Conservation (phyloP, 2,888 invertebrate species). For the Drosophila koepferae region DNA sequence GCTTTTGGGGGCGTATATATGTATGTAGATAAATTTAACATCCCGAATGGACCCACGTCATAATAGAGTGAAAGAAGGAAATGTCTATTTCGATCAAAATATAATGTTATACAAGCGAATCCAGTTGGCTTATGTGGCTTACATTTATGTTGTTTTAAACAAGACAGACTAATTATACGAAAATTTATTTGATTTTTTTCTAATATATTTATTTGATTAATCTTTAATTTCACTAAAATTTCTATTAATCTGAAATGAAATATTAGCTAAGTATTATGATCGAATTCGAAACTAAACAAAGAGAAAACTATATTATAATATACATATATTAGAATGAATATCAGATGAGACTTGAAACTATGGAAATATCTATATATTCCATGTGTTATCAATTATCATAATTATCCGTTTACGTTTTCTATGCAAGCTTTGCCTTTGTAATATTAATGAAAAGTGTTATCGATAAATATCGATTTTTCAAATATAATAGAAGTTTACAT, state of each 20-base stretch:
- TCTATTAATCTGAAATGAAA: background rate
- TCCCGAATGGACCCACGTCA: constrained; percentile 10
- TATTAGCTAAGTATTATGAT: too few species aligned
- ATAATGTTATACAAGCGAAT: background rate
- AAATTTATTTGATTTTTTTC: background rate
- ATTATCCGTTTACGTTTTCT: too few species aligned
- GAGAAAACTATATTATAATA: too few species aligned
- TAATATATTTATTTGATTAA: background rate
- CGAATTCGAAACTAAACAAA: too few species aligned
- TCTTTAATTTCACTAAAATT: background rate
- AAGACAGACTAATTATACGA: background rate
- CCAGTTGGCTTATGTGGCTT: constrained; percentile 11
- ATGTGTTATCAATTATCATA: too few species aligned
- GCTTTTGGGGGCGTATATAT: constrained; percentile 35
- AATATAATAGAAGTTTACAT: too few species aligned
- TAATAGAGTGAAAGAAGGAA: background rate
- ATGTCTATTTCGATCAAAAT: background rate
- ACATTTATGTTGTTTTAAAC: constrained; percentile 6
- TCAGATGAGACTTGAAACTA: background rate
- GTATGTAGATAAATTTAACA: constrained; percentile 4
- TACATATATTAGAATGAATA: too few species aligned
- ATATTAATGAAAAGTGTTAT: too few species aligned
- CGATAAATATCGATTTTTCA: too few species aligned
- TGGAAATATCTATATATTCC: background rate
- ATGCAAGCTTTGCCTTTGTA: too few species aligned